Evolutionary conservation across 2,888 invertebrate species (phyloP).

Genomic region (Amblyteles armatorius): DNA sequence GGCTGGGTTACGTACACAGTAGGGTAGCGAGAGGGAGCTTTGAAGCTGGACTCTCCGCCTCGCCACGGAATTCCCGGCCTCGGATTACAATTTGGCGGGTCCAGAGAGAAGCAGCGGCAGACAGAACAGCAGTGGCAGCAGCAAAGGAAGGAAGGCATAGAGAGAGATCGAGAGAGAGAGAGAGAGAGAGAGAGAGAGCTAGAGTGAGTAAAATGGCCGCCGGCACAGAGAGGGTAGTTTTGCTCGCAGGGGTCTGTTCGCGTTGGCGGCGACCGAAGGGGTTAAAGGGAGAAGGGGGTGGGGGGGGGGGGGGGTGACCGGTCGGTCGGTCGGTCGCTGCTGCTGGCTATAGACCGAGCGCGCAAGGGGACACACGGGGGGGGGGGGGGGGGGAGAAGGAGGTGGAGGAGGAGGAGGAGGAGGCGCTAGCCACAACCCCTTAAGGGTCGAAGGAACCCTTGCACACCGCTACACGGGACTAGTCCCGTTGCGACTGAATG

Average conservation of each 20-base stretch:
- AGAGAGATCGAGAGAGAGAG: too few species aligned
- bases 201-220: conserved; percentile 84
- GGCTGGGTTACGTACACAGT: conserved; percentile 33
- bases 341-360: conserved; percentile 36
- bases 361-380: conserved; percentile 70
- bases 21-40: conserved; percentile 59
- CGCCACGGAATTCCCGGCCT: conserved; percentile 79
- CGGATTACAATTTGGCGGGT: conserved; percentile 83
- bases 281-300: conserved; percentile 58
- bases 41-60: conserved; percentile 67
- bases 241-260: conserved; percentile 76
- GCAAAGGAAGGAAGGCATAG: conserved; percentile 56
- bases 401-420: conserved; percentile 74
- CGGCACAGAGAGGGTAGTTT: conserved; percentile 83
- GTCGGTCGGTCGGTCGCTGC: conserved; percentile 57
- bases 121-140: conserved; percentile 37
- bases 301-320: conserved; percentile 50
- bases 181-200: conserved; percentile 61
- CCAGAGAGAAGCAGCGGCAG: conserved; percentile 75
- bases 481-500: conserved; percentile 65
- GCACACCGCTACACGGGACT: conserved; percentile 81
- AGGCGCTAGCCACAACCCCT: conserved; percentile 84
- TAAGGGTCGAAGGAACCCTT: conserved; percentile 84
- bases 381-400: too few species aligned
- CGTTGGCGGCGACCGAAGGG: conserved; percentile 71